A percentile compares a stretch with the other conserved stretches of the same genome.
These are phyloP conservation scores for Zaprionus camerounensis DNA, from an alignment of 1,140 invertebrate species.

Conservation along the genomic window DNA sequence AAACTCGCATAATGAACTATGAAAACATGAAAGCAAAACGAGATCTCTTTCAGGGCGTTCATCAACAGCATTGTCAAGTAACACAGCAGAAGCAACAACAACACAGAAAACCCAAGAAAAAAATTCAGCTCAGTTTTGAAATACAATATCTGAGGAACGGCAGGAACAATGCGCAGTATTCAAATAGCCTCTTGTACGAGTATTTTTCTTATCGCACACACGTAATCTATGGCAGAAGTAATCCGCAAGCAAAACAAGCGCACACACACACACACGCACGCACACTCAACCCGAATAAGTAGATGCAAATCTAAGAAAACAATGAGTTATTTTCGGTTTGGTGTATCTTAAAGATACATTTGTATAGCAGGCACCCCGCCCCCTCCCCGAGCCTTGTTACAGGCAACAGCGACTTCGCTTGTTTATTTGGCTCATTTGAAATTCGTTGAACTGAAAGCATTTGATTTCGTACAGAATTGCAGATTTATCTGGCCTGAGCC, in stretches of 20 bases:
- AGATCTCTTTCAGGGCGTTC: conserved; percentile 44
- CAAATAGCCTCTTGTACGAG: conserved; percentile 27
- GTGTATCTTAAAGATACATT: conserved; percentile 54
- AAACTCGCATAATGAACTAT: conserved; percentile 55
- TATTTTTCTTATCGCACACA: conserved; percentile 48
- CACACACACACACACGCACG: conserved; percentile 15
- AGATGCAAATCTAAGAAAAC: conserved; percentile 63
- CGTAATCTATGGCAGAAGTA: conserved; percentile 56
- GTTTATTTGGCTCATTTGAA: conserved; percentile 62
- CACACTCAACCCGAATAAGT: conserved; percentile 21
- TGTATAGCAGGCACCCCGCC: conserved; percentile 10
- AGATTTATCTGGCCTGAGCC: conserved; percentile 48
- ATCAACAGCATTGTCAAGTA: conserved; percentile 4
- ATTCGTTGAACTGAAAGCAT: conserved; percentile 66
- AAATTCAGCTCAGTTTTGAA: conserved; percentile 35
- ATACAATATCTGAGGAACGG: conserved; percentile 40
- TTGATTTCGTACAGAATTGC: conserved; percentile 58
- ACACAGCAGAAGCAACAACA: neutral
- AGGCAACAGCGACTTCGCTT: conserved; percentile 38
- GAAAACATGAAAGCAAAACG: conserved; percentile 55
- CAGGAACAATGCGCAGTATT: conserved; percentile 40
- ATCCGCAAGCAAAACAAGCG: conserved; percentile 54
- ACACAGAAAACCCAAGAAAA: neutral
- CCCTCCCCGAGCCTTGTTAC: conserved; percentile 6
- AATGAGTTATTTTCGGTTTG: conserved; percentile 50